Evolutionary conservation across 2,113 vertebrate genomes (phyloP).

Genomic region (Astur gentilis): DNA sequence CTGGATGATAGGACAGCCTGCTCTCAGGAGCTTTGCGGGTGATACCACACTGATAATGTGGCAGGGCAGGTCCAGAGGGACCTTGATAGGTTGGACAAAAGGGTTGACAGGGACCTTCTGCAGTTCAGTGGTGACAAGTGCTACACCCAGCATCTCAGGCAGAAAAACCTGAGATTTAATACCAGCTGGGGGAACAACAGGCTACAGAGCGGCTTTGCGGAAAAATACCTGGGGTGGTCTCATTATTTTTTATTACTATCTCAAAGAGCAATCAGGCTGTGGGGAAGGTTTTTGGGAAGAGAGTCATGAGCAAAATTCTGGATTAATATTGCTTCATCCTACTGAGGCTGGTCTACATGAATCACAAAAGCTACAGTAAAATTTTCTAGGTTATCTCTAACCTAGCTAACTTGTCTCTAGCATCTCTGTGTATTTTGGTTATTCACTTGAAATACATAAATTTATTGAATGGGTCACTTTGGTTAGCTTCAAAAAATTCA

Average conservation of each 20-base stretch:
- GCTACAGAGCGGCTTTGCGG: not conserved
- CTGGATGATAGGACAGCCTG: not conserved
- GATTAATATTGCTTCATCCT: not conserved
- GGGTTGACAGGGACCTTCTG: not conserved
- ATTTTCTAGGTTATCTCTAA: not conserved
- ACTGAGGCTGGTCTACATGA: not conserved
- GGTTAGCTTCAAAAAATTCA: not conserved
- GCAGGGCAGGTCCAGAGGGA: not conserved
- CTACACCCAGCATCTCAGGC: not conserved
- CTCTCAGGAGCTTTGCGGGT: not conserved
- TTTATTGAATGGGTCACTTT: not conserved
- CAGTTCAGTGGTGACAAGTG: not conserved
- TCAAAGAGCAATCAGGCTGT: not conserved
- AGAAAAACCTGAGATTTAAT: not conserved
- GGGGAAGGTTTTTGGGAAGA: not conserved
- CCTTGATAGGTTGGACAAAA: not conserved
- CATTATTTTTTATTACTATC: not conserved
- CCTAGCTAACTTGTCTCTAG: not conserved
- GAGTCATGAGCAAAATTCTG: not conserved
- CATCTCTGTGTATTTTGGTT: not conserved
- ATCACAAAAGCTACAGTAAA: not conserved
- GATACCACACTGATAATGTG: not conserved
- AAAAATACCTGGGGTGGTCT: not conserved
- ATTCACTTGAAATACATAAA: not conserved
- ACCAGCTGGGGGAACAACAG: fast-evolving